Percentiles rank a stretch among this genome's conserved stretches.
phyloP scores from a whole-genome alignment of 2,888 invertebrate species.

The Acanthosoma haemorrhoidale region DNA sequence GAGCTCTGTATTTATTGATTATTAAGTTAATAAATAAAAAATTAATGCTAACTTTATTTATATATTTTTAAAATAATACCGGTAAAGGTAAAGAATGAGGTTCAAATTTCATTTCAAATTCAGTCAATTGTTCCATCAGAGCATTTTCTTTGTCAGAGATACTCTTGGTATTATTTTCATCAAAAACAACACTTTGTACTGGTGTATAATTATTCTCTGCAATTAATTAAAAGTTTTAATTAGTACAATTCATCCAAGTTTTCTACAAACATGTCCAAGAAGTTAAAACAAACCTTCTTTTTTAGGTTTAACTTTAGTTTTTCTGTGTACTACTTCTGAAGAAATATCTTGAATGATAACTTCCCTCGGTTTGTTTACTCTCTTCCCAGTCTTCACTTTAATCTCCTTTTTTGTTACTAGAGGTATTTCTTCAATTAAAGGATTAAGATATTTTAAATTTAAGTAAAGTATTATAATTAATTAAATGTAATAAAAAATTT shows the following conservation, averaged over 20 bases:
- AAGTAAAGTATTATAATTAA: no score
- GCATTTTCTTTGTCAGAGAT: neutral
- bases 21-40: no score
- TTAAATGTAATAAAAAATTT: no score
- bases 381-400: neutral
- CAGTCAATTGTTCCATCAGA: neutral
- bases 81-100: neutral
- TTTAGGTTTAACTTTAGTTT: no score
- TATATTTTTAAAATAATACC: neutral
- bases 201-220: neutral
- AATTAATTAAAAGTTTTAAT: neutral
- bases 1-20: no score
- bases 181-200: neutral
- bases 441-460: no score
- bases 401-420: neutral
- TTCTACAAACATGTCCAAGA: no score
- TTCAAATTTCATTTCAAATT: neutral
- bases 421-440: neutral
- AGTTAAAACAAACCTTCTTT: neutral
- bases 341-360: constrained; percentile 13
- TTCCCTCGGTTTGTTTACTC: constrained; percentile 4
- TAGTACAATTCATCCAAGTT: no score
- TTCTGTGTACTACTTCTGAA: neutral
- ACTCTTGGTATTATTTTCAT: neutral
- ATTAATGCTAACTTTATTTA: no score